Evolutionary conservation across 2,797 vertebrate genomes (phyloP).

Genomic region (Percopsis omiscomaycus): DNA sequence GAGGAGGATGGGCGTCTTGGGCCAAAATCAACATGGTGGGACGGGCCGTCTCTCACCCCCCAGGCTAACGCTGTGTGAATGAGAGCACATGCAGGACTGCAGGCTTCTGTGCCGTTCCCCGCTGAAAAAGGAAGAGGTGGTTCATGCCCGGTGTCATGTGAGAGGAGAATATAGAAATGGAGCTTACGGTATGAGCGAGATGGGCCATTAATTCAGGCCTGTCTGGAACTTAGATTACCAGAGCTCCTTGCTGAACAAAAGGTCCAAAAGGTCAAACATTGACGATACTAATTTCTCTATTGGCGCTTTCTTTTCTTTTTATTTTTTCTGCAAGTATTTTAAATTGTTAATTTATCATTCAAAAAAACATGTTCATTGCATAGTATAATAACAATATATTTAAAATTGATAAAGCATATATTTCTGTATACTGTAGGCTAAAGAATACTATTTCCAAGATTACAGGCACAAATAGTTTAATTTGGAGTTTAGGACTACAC

Average conservation of each 20-base stretch:
- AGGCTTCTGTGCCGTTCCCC: not conserved
- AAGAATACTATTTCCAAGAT: too few species aligned
- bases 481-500: too few species aligned
- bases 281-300: too few species aligned
- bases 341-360: too few species aligned
- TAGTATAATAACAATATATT: too few species aligned
- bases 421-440: too few species aligned
- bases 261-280: too few species aligned
- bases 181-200: slow-evolving; percentile 36
- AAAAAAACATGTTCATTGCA: too few species aligned
- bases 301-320: too few species aligned
- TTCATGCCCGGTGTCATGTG: slow-evolving; percentile 64
- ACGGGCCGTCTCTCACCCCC: slow-evolving; percentile 65
- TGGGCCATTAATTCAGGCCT: slow-evolving; percentile 28
- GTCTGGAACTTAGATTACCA: slow-evolving; percentile 24
- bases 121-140: slow-evolving; percentile 39
- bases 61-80: slow-evolving; percentile 71
- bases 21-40: slow-evolving; percentile 76
- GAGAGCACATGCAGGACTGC: slow-evolving; percentile 62
- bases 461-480: too few species aligned
- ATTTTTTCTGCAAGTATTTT: too few species aligned
- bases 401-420: too few species aligned
- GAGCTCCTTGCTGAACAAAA: not conserved
- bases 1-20: slow-evolving; percentile 28
- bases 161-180: slow-evolving; percentile 53